Evolutionary conservation across 2,113 vertebrate genomes (phyloP).

Genomic region (Cavia aperea): DNA sequence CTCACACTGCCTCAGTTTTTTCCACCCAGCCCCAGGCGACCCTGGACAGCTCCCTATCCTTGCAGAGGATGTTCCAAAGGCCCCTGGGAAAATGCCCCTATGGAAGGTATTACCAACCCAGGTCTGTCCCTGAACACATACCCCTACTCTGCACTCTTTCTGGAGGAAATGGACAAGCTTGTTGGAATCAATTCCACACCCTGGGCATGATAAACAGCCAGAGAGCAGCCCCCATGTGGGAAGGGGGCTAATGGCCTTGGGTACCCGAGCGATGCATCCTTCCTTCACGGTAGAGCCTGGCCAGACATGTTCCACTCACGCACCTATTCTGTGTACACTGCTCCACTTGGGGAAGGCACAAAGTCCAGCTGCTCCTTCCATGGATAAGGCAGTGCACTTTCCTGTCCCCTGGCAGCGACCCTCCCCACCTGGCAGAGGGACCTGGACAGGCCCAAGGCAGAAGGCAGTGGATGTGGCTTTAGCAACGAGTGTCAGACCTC

Average conservation of each 20-base stretch:
- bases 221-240: neutral
- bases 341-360: neutral
- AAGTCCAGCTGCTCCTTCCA: neutral
- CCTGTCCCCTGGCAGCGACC: neutral
- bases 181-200: slow-evolving; percentile 48
- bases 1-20: neutral
- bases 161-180: slow-evolving; percentile 37
- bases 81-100: neutral
- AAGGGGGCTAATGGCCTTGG: slow-evolving; percentile 35
- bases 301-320: neutral
- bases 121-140: neutral
- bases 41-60: neutral
- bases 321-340: neutral
- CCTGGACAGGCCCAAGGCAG: neutral
- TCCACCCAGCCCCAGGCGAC: neutral
- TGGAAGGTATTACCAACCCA: neutral
- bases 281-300: neutral
- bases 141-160: neutral
- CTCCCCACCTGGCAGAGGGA: neutral
- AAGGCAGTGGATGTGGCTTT: neutral
- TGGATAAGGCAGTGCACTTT: fast-evolving
- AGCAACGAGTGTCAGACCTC: neutral
- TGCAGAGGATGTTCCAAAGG: neutral
- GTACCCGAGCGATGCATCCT: neutral
- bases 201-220: slow-evolving; percentile 40